phyloP scores from a whole-genome alignment of 2,113 vertebrate species.

The Benitochromis conjunctus region DNA sequence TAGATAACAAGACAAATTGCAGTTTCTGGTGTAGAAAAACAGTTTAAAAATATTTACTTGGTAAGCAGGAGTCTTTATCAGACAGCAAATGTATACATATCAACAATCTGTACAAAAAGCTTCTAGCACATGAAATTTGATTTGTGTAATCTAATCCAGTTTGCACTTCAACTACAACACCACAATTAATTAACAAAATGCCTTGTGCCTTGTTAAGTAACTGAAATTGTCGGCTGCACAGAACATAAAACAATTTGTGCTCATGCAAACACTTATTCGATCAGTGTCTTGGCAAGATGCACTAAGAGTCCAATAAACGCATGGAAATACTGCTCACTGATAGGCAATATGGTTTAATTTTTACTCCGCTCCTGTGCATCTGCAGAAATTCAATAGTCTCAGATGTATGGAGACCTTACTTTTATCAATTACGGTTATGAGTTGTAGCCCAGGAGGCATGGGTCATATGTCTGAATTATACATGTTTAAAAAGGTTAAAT shows the following conservation, averaged over 20 bases:
- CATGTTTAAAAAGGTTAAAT: background rate
- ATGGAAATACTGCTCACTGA: background rate
- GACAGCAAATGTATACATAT: background rate
- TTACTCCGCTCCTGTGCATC: background rate
- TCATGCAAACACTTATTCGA: constrained; percentile 21
- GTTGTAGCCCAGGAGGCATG: background rate
- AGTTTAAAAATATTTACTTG: background rate
- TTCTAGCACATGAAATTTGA: background rate
- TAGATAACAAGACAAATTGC: background rate
- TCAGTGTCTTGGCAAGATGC: constrained; percentile 6
- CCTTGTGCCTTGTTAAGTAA: constrained; percentile 28
- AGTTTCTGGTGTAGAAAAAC: background rate
- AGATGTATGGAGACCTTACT: background rate
- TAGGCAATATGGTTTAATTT: background rate
- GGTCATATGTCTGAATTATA: background rate
- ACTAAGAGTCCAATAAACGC: background rate
- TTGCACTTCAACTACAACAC: constrained; percentile 10
- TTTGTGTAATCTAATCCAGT: constrained; percentile 31
- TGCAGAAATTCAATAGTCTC: background rate
- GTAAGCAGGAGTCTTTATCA: background rate
- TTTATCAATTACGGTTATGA: background rate
- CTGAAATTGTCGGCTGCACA: constrained; percentile 26
- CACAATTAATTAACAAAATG: constrained; percentile 45
- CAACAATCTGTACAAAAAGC: background rate
- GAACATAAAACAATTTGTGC: constrained; percentile 29